Evolutionary conservation across 2,797 vertebrate genomes (phyloP).

Genomic region (Gobio occitaniae): DNA sequence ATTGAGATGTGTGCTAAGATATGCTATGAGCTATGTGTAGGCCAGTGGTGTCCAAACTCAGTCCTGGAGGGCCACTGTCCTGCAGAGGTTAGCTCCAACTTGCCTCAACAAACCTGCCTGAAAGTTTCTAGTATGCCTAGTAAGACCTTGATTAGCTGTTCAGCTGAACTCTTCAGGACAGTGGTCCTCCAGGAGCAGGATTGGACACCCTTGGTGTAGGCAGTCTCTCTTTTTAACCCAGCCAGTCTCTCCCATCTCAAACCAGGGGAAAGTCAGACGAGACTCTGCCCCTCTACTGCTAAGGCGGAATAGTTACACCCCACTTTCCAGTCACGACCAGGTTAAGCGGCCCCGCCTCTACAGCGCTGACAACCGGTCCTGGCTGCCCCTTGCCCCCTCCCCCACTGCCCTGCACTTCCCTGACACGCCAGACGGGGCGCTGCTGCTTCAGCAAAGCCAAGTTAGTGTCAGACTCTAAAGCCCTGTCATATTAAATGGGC

Average conservation of each 20-base stretch:
- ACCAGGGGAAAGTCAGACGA: conserved; percentile 82
- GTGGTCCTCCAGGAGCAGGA: not conserved
- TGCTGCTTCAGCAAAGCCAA: conserved; percentile 83
- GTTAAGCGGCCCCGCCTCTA: conserved; percentile 91
- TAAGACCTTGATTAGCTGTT: not conserved
- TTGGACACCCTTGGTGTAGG: not conserved
- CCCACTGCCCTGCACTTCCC: conserved; percentile 78
- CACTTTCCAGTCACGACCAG: conserved; percentile 90
- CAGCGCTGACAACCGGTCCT: conserved; percentile 93
- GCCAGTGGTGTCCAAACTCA: not conserved
- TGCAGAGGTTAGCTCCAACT: not conserved
- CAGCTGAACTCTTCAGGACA: not conserved
- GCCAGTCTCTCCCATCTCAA: conserved; percentile 74
- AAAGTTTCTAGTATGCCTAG: not conserved
- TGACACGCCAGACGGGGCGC: conserved; percentile 81
- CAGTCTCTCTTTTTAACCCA: conserved; percentile 68
- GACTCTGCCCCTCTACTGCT: conserved; percentile 84
- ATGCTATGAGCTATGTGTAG: conserved; percentile 4
- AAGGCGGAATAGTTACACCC: conserved; percentile 96
- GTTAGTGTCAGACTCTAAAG: conserved; percentile 80
- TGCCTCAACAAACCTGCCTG: not conserved
- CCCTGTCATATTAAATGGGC: conserved; percentile 59
- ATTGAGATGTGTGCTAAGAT: not conserved
- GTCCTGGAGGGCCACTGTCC: not conserved
- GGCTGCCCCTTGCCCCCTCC: conserved; percentile 82